Evolutionary conservation across 2,797 vertebrate genomes (phyloP), one percentile per base, ranked within the genome.

Genomic region (Enteromius afrohamiltoni): DNA sequence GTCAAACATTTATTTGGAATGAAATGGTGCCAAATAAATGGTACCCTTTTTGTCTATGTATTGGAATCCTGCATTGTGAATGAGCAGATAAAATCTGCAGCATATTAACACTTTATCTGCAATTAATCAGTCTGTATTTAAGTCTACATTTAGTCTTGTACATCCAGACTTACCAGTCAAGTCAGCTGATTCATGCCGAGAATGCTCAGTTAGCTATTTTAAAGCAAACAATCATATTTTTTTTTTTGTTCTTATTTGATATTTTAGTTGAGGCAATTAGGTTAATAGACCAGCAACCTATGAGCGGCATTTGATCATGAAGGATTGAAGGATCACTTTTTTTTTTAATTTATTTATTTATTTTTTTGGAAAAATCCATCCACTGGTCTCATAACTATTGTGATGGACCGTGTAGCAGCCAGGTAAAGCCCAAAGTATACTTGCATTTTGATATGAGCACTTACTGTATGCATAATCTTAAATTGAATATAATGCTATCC

Each of bases 1-100:
- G 0, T 17, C 31, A 73, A 31, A 78, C 34, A 60, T 83, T 83
- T 70, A 70, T 71, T 78, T 78, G 21, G 37, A 70, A 75, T 53
- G 0, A 82, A 53, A 40, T 53, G 21, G 19, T 58, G 0, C 10
- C 26, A 65, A 49, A 42, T 26, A 51, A 45, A 55, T 31, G 21
- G 51, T 76, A 67, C 29, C 34, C 3, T 75, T 60, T 76, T n/a
- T 58, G 16, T 60, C 26, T 13, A 14, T 21, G 19, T 40, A 16
- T 31, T 55, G 77, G 23, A 55, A 40, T 49, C 10, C 37, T 23
- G 62, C 42, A n/a, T 34, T 83, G 47, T 74, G 14, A 42, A 55
- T 45, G 16, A 42, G 45, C 31, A 26, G 62, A 29, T 6, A 19
- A 19, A 26, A 26, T 55, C 3, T 13, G 21, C 11, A 60, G 6